phyloP scores from a whole-genome alignment of 2,888 invertebrate species.

The Cheilosia vulpina region DNA sequence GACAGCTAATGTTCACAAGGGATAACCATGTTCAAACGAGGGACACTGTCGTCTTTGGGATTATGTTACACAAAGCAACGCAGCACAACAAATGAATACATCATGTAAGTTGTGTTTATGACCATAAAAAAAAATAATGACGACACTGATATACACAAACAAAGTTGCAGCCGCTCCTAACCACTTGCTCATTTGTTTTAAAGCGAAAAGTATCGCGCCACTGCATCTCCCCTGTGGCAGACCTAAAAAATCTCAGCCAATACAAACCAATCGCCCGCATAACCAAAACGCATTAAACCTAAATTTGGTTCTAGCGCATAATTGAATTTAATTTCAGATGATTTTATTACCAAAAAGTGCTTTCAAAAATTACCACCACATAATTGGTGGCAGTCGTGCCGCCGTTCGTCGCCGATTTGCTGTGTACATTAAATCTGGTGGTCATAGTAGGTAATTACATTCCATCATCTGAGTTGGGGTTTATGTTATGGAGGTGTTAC shows the following conservation, averaged over 20 bases:
- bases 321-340: conserved; percentile 29
- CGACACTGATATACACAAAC: not conserved
- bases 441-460: conserved; percentile 4
- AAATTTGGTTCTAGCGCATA: conserved; percentile 29
- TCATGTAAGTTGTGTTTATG: conserved; percentile 12
- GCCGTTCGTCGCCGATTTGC: conserved; percentile 13
- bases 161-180: not conserved
- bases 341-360: not conserved
- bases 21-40: conserved; percentile 24
- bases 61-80: conserved; percentile 61
- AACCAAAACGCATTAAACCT: conserved; percentile 8
- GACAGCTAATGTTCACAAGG: conserved; percentile 29
- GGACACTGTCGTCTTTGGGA: conserved; percentile 45
- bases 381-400: conserved; percentile 35
- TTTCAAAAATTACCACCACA: conserved; percentile 29
- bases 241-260: not conserved
- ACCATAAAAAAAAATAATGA: conserved; percentile 6
- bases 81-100: conserved; percentile 27
- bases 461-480: conserved; percentile 3
- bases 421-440: conserved; percentile 10
- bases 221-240: conserved; percentile 29
- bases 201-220: not conserved
- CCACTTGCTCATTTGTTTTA: not conserved
- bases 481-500: not conserved
- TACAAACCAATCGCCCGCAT: not conserved